These are phyloP conservation scores for Notothenia coriiceps DNA, from an alignment of 2,113 vertebrate species.

Conservation along the genomic window DNA sequence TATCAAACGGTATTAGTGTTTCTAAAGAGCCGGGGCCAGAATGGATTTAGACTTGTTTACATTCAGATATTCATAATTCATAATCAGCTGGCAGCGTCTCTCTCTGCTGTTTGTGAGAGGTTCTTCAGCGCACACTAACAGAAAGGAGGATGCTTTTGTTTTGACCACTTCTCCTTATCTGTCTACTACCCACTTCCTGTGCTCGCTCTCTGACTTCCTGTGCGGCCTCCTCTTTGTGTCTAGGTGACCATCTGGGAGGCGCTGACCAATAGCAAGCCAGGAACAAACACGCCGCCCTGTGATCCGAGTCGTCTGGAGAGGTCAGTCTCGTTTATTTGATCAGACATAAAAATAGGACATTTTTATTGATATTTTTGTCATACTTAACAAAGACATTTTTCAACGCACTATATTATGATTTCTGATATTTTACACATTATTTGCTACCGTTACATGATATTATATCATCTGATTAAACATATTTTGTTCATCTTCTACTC, in stretches of 20 bases:
- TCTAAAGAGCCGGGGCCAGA: neutral
- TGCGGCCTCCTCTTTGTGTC: slow-evolving; percentile 24
- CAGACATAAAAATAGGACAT: too few relatives aligned
- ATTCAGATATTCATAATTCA: slow-evolving; percentile 27
- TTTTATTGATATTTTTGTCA: too few relatives aligned
- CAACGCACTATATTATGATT: too few relatives aligned
- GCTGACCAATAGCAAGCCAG: slow-evolving; percentile 97
- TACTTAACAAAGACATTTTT: too few relatives aligned
- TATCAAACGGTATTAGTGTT: neutral
- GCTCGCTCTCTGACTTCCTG: slow-evolving; percentile 34
- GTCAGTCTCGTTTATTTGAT: slow-evolving; percentile 72
- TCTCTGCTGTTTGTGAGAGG: neutral
- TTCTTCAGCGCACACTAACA: slow-evolving; percentile 18
- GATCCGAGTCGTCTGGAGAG: slow-evolving; percentile 91
- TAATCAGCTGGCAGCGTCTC: slow-evolving; percentile 1
- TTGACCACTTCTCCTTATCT: neutral
- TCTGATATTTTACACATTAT: too few relatives aligned
- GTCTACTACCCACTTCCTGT: slow-evolving; percentile 15
- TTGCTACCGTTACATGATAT: too few relatives aligned
- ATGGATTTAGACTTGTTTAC: slow-evolving; percentile 4
- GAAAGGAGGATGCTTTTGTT: neutral
- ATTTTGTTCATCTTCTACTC: neutral
- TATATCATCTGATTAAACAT: neutral
- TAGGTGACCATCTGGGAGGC: slow-evolving; percentile 99
- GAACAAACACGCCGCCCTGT: slow-evolving; percentile 88